phyloP scores from a whole-genome alignment of 2,113 vertebrate species.

The Cyprinus carpio region DNA sequence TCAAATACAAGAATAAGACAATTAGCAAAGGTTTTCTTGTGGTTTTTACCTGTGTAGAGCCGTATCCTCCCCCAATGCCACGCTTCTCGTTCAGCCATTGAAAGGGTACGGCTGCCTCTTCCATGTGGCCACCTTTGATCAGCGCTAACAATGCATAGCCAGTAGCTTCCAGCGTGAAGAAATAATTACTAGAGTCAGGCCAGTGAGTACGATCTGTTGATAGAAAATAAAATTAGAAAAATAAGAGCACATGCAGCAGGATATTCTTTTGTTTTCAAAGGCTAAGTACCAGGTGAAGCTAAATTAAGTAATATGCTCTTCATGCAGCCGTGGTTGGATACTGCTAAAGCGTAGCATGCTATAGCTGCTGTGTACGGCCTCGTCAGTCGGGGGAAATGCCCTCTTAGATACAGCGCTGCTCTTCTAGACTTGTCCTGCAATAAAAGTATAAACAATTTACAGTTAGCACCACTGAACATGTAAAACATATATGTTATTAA shows the following conservation, averaged over 20 bases:
- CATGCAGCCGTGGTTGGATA: conserved; percentile 48
- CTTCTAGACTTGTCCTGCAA: conserved; percentile 39
- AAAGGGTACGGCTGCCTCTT: conserved; percentile 60
- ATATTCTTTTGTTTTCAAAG: neutral
- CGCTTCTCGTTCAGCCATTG: conserved; percentile 74
- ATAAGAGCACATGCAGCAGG: neutral
- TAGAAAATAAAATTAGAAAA: too few relatives aligned
- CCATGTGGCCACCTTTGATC: conserved; percentile 60
- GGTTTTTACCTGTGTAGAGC: conserved; percentile 76
- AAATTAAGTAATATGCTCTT: conserved; percentile 51
- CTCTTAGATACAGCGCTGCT: conserved; percentile 65
- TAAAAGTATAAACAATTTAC: neutral
- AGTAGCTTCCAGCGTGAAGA: conserved; percentile 72
- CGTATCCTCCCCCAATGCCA: conserved; percentile 68
- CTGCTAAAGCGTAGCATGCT: conserved; percentile 79
- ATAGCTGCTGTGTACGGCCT: conserved; percentile 85
- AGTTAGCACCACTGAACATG: neutral
- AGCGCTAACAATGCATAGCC: conserved; percentile 77
- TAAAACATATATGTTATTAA: neutral
- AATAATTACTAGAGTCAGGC: conserved; percentile 48
- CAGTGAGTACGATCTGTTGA: neutral
- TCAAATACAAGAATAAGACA: neutral
- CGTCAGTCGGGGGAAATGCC: conserved; percentile 57
- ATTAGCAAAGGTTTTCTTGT: neutral
- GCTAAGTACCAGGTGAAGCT: conserved; percentile 62